Base-by-base conservation (phyloP, 1,140 invertebrate species). In the Megalopta genalis region DNA sequence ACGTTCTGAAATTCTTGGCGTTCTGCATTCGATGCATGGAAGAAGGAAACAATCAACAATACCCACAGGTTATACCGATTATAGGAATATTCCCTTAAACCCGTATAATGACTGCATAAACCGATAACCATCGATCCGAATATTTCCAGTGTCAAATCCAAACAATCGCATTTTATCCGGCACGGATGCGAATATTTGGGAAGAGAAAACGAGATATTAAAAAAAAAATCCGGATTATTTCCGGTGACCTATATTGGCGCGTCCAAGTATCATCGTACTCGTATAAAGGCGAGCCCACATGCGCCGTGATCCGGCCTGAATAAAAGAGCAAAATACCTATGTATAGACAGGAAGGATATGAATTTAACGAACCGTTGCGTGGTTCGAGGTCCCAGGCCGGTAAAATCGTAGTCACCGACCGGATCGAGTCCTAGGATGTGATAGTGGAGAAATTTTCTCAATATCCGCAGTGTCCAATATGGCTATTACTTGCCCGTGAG, bases 141-240 rank as follows among this genome's bases (percentile, higher is more conserved):
- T 57, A 78, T 72, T 65, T 39, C 49, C 69, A 57, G 25, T 27
- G 60, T 46, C 9, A 37, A 46, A 52, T 64, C 23, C 23, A 72
- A 78, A 78, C 60, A 78, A 78, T 72, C 69, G 76, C 23, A 52
- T 64, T 78, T 78, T 65, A 78, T 78, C 71, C 42, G 60, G 10
- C 18, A 1, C 32, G 60, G 23, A 32, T 65, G 27, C 59, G 59
- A 76, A 64, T 32, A 32, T 78, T 78, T 42, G 32, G 49, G 12
- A 8, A 78, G 18, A 37, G 46, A 57, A 72, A 18, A 32, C 16
- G 46, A 16, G 46, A 69, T 64, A 72, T 78, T 78, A 77, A 64
- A 78, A 75, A 78, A n/a, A 75, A 65, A 66, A 37, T 64, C 69
- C 69, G 69, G 69, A 78, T 78, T 72, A 78, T 78, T 63, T 72